Base-by-base conservation (phyloP, 2,113 vertebrate genomes). In the Archocentrus centrarchus region DNA sequence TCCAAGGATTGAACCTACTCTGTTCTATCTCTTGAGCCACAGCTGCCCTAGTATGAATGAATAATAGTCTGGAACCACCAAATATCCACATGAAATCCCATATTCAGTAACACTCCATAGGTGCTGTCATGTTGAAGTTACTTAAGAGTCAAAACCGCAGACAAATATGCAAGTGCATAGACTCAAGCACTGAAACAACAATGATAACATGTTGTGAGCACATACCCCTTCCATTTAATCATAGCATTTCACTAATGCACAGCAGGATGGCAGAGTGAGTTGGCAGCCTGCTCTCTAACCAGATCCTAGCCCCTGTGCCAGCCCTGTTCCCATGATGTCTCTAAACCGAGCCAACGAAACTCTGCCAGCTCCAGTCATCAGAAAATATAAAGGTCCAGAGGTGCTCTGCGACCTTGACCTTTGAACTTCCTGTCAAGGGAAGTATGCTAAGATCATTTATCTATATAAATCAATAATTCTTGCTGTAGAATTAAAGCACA, bases 211-310 rank as follows among this genome's bases (percentile, higher is more conserved):
- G 79, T 77, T 90, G 77, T 83, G 80, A 82, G 61, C 82, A 20
- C 80, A 88, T 61, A 87, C 78, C 80, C 59, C 47, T 86, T 90
- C 80, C 22, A 3, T 70, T 93, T 84, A 85, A 92, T 89, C 59
- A 79, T 59, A 88, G 77, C 77, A 32, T 82, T 89, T 85, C 85
- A 64, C 77, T 88, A 83, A 88, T 85, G 63, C 79, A 59, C 88
- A 91, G 88, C 86, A 75, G 73, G 89, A 55, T 68, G 79, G 66
- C 55, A 32, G 78, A 59, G 66, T 10, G 68, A 83, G 86, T 60
- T 84, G 80, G 82, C 75, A 88, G 86, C 39, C 37, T 13, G 66
- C 75, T 86, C 68, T 66, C 75, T 61, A 50, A 47, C 63, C 30
- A 80, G 27, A 81, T 68, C 81, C 61, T 44, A 81, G 64, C 14